A percentile compares a stretch with the other conserved stretches of the same genome.
phyloP scores from a whole-genome alignment of 2,113 vertebrate species.

The Pavo muticus region DNA sequence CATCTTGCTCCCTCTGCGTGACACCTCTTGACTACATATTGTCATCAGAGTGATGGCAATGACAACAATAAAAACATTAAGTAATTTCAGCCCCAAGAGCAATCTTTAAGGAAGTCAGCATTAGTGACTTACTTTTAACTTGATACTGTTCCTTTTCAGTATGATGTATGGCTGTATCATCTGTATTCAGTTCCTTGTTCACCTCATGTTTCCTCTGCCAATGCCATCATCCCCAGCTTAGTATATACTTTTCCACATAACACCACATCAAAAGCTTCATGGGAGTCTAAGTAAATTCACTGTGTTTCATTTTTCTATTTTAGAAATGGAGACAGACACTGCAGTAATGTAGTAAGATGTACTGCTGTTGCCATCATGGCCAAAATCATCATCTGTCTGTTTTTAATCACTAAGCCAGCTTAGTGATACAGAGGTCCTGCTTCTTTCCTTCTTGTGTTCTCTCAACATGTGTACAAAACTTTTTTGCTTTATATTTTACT shows the following conservation, averaged over 20 bases:
- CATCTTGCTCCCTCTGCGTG: rapidly evolving
- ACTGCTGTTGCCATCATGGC: not conserved
- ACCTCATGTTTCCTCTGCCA: not conserved
- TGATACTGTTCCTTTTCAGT: not conserved
- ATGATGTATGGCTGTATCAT: not conserved
- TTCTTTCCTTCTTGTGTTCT: not conserved
- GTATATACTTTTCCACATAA: not conserved
- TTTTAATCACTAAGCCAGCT: not conserved
- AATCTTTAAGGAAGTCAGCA: not conserved
- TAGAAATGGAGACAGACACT: not conserved
- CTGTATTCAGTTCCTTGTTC: not conserved
- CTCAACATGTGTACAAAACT: not conserved
- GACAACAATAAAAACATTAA: not conserved
- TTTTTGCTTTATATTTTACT: not conserved
- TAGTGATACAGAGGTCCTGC: not conserved
- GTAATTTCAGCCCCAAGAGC: not conserved
- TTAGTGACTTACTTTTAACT: not conserved
- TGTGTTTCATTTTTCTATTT: not conserved
- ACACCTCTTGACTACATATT: not conserved
- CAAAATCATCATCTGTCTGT: not conserved
- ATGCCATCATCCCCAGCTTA: not conserved
- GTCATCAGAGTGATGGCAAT: not conserved
- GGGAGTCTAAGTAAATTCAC: not conserved
- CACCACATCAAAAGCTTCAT: not conserved
- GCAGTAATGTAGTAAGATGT: not conserved